phyloP scores from a whole-genome alignment of 2,797 vertebrate species.

The Synanceia verrucosa region DNA sequence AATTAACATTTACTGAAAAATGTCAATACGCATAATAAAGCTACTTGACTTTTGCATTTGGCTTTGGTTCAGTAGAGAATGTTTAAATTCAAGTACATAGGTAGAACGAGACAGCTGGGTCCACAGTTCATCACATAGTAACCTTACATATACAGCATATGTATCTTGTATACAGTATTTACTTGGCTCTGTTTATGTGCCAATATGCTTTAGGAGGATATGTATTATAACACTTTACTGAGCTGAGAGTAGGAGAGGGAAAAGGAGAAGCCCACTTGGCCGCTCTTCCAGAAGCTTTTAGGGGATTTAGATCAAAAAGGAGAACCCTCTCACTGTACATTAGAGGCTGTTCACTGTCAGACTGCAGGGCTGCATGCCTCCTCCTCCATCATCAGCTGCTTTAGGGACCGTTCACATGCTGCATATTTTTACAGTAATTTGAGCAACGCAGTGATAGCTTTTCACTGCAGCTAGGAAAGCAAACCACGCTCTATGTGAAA shows the following conservation, averaged over 20 bases:
- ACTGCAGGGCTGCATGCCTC: no score
- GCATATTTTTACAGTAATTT: background rate
- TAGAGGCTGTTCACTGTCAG: conserved; percentile 2
- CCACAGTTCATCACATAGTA: background rate
- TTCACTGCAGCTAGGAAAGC: no score
- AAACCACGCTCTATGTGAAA: no score
- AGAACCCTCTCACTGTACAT: conserved; percentile 31
- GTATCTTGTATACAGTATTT: background rate
- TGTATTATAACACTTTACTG: background rate
- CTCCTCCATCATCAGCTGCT: conserved; percentile 11
- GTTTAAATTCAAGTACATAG: no score
- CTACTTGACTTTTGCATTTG: background rate
- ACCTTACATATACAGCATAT: background rate
- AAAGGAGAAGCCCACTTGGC: background rate
- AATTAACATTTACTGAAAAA: background rate
- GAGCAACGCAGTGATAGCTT: no score
- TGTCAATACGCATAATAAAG: background rate
- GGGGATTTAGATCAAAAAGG: conserved; percentile 48
- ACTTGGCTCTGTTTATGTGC: background rate
- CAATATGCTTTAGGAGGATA: background rate
- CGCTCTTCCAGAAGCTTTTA: conserved; percentile 48
- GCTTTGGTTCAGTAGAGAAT: no score
- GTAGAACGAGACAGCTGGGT: no score
- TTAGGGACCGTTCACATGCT: background rate
- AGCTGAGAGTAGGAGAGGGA: background rate